Conservation (phyloP, 23 tunicate species). For the Styela plicata region DNA sequence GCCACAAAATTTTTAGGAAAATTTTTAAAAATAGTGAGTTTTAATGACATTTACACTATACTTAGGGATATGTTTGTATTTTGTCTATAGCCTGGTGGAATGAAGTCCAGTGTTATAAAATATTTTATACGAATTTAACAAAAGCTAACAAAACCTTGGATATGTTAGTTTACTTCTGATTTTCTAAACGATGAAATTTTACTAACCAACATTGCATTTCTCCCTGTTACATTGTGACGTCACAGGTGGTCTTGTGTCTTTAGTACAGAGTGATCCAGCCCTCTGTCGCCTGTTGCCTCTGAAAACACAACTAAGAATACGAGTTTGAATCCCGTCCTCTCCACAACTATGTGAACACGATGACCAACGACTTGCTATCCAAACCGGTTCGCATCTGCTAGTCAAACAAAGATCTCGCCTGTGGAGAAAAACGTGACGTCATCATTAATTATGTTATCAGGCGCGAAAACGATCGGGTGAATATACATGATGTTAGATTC, state of each 20-base stretch:
- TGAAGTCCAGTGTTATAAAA: no score
- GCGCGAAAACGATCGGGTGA: no score
- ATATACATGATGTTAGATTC: no score
- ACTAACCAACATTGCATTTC: conserved; percentile 24
- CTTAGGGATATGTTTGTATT: no score
- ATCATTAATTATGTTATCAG: background rate
- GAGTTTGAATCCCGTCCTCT: conserved; percentile 63
- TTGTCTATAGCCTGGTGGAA: no score
- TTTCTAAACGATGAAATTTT: background rate
- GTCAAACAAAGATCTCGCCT: conserved; percentile 54
- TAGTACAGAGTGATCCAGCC: conserved; percentile 62
- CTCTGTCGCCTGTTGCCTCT: conserved; percentile 67
- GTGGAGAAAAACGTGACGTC: background rate
- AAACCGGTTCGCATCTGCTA: conserved; percentile 60
- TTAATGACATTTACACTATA: no score
- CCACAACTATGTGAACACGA: conserved; percentile 89
- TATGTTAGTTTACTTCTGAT: background rate
- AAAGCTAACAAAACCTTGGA: background rate
- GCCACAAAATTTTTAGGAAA: no score
- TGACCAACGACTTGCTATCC: conserved; percentile 78
- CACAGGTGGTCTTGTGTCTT: conserved; percentile 51
- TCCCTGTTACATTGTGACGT: conserved; percentile 52
- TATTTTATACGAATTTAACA: background rate
- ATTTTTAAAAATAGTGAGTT: no score
- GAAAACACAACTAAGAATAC: conserved; percentile 73